Conservation (phyloP, 2,113 vertebrate species). For the Saguinus midas region DNA sequence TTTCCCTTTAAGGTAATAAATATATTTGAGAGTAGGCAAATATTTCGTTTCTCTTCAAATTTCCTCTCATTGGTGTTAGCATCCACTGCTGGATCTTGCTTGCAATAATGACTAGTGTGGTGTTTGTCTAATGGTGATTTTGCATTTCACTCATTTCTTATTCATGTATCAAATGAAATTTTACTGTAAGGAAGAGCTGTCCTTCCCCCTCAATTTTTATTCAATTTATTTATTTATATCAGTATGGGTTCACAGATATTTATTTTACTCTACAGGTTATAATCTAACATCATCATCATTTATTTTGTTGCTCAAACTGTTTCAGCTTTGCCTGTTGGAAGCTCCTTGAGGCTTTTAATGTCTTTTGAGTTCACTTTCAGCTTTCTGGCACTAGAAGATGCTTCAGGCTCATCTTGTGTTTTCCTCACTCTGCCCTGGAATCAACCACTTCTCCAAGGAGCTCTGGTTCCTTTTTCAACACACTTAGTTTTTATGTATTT, state of each 20-base stretch:
- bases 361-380: neutral
- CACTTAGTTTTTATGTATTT: neutral
- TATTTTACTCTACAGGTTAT: neutral
- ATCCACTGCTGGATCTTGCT: neutral
- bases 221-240: neutral
- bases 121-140: neutral
- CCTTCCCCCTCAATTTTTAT: neutral
- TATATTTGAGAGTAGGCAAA: neutral
- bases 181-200: neutral
- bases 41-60: neutral
- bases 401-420: neutral
- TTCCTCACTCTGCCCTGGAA: neutral
- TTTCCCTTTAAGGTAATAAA: neutral
- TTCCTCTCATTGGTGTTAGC: neutral
- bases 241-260: neutral
- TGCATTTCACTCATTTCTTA: neutral
- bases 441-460: neutral
- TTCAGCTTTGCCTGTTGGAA: neutral
- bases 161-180: neutral
- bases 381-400: neutral
- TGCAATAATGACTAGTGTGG: neutral
- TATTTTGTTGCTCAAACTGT: neutral
- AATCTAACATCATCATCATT: neutral
- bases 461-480: neutral
- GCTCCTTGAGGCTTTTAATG: neutral